phyloP scores from a whole-genome alignment of 2,888 invertebrate species.

The Hedychridium roseum region DNA sequence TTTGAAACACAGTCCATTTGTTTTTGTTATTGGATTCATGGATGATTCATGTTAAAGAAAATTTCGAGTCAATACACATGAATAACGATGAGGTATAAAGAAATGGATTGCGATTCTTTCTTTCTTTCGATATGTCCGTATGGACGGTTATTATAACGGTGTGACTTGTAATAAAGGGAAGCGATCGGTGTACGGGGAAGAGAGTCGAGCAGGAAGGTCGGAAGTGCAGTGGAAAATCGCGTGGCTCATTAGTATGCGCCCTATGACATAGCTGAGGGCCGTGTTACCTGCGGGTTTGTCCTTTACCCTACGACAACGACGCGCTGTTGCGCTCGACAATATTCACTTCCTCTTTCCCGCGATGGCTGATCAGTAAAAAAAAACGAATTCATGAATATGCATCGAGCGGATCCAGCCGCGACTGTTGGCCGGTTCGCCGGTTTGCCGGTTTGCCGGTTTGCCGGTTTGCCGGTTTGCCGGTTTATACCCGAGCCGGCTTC shows the following conservation, averaged over 20 bases:
- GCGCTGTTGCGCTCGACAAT: slow-evolving; percentile 47
- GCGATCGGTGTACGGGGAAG: slow-evolving; percentile 1
- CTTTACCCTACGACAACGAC: slow-evolving; percentile 41
- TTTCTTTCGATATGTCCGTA: too few species aligned
- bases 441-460: too few species aligned
- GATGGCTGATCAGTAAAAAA: slow-evolving; percentile 56
- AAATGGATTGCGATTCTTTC: too few species aligned
- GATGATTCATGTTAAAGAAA: too few species aligned
- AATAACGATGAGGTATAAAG: too few species aligned
- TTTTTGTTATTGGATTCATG: too few species aligned
- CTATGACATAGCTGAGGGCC: slow-evolving; percentile 46
- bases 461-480: too few species aligned
- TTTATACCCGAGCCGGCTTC: too few species aligned
- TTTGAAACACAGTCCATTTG: too few species aligned
- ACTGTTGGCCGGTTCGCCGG: slow-evolving; percentile 34
- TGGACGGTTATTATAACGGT: too few species aligned
- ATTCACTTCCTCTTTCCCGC: slow-evolving; percentile 59
- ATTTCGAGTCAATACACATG: too few species aligned
- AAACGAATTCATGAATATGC: slow-evolving; percentile 57
- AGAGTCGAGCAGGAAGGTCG: slow-evolving; percentile 17
- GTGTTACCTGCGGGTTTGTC: slow-evolving; percentile 53
- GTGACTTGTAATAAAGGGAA: too few species aligned
- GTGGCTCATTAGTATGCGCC: slow-evolving; percentile 55
- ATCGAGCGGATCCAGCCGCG: slow-evolving; percentile 39
- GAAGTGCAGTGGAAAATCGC: slow-evolving; percentile 40